phyloP scores from a whole-genome alignment of 2,797 vertebrate genomes.

The Onychomys arenicola region DNA sequence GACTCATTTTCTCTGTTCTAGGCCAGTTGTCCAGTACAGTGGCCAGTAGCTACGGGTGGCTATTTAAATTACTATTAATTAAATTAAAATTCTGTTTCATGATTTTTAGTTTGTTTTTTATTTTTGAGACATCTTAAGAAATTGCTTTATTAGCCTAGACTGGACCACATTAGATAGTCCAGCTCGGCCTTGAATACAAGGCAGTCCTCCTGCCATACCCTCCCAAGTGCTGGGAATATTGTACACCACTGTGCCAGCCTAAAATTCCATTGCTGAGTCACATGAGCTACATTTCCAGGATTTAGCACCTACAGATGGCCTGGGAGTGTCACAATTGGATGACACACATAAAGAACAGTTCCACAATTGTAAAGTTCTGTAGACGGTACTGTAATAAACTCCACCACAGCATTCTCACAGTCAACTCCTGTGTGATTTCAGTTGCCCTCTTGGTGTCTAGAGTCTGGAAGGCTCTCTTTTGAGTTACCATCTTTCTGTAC shows the following conservation, averaged over 20 bases:
- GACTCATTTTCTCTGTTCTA: conserved; percentile 13
- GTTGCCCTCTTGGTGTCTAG: background rate
- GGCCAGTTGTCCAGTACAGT: background rate
- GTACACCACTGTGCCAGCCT: background rate
- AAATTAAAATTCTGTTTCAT: conserved; percentile 31
- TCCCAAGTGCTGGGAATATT: background rate
- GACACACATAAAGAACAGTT: conserved; percentile 18
- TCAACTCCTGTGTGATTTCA: background rate
- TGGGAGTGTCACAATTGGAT: background rate
- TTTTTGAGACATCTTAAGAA: background rate
- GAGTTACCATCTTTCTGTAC: background rate
- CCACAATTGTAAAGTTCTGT: background rate
- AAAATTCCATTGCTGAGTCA: conserved; percentile 34
- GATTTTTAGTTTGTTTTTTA: background rate
- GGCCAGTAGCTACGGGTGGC: background rate
- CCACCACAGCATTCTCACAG: background rate
- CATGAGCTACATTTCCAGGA: conserved; percentile 40
- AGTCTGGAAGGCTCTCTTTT: conserved; percentile 33
- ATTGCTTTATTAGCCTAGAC: background rate
- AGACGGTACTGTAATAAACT: background rate
- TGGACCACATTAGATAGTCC: background rate
- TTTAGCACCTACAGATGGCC: background rate
- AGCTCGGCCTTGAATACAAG: background rate
- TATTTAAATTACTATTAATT: conserved; percentile 51
- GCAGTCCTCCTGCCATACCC: background rate